Base-by-base conservation (phyloP, 2,888 invertebrate species). In the Drosophila barbarae region DNA sequence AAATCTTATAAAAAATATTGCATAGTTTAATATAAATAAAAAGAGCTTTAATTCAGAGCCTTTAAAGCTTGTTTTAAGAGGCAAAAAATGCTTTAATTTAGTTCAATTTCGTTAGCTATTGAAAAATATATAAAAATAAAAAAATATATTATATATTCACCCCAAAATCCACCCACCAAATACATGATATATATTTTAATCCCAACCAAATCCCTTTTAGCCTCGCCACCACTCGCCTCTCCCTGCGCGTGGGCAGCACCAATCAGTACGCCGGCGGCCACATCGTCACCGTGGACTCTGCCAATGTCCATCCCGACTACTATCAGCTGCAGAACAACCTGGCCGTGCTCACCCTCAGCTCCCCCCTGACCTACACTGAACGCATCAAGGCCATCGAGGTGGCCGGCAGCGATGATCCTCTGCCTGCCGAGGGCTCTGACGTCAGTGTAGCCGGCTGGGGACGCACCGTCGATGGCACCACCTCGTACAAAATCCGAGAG, bases 391-490 rank as follows among this genome's bases (percentile, higher is more conserved):
- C 70, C n/a, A 81, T 88, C 53, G 49, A 66, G 10, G 56, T 89
- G 15, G 71, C 72, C 6, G 75, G 47, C 2, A 30, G 39, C 3
- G 49, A 50, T 1, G 63, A 56, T 0, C 53, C 72, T 0, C 51
- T 72, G 51, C 84, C 88, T 5, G 69, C 73, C 3, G 70, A 44
- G 10, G 85, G 77, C 10, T 34, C 67, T 1, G n/a, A 3, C 3
- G 66, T 89, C 4, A 49, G 5, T 2, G 86, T 89, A 3, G 79
- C 86, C n/a, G 89, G 89, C 15, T 89, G 89, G 89, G 89, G 89
- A 5, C 49, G 58, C 36, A 83, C 77, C n/a, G 51, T 49, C 1
- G 71, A 79, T 2, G 78, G 74, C 9, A 58, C 34, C 5, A 13
- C 74, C 10, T 72, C 87, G 1, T 79, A 72, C 30, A 88, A 87